Percentiles rank a stretch among this genome's conserved stretches.
These are phyloP conservation scores for Dromius quadrimaculatus DNA, from an alignment of 2,888 invertebrate species.

Conservation along the genomic window DNA sequence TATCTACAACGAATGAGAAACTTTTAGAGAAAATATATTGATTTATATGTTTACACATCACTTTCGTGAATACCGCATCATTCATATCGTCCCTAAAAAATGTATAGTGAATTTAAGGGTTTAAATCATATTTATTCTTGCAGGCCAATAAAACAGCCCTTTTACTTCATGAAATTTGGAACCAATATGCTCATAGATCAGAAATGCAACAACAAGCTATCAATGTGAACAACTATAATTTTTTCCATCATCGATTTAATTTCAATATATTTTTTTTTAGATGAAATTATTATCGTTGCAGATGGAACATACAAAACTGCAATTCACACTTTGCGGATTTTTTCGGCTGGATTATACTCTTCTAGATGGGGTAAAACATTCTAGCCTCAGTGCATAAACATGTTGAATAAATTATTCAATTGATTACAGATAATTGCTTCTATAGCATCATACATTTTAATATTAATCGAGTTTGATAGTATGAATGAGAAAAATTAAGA, in stretches of 20 bases:
- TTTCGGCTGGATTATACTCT: conserved; percentile 23
- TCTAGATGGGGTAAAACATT: conserved; percentile 16
- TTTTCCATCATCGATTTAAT: not conserved
- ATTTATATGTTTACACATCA: no score
- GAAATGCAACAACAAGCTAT: conserved; percentile 35
- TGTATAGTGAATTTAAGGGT: no score
- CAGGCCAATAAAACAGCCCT: conserved; percentile 39
- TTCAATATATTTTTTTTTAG: conserved; percentile 14
- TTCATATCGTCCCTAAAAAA: no score
- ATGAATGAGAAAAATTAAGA: conserved; percentile 25
- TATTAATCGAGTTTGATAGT: conserved; percentile 32
- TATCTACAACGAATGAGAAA: no score
- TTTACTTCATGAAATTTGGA: conserved; percentile 38
- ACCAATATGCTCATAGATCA: conserved; percentile 2
- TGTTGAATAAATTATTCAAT: not conserved
- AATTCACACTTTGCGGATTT: conserved; percentile 39
- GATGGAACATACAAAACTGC: conserved; percentile 35
- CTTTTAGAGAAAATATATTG: no score
- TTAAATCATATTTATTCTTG: conserved; percentile 1
- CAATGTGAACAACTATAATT: conserved; percentile 30
- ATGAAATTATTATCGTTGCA: conserved; percentile 35
- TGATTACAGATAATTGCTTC: conserved; percentile 21
- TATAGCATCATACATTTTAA: conserved; percentile 27
- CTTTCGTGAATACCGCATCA: no score
- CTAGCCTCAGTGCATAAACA: not conserved